Evolutionary conservation across 2,113 vertebrate species (phyloP).

Genomic region (Neomonachus schauinslandi): DNA sequence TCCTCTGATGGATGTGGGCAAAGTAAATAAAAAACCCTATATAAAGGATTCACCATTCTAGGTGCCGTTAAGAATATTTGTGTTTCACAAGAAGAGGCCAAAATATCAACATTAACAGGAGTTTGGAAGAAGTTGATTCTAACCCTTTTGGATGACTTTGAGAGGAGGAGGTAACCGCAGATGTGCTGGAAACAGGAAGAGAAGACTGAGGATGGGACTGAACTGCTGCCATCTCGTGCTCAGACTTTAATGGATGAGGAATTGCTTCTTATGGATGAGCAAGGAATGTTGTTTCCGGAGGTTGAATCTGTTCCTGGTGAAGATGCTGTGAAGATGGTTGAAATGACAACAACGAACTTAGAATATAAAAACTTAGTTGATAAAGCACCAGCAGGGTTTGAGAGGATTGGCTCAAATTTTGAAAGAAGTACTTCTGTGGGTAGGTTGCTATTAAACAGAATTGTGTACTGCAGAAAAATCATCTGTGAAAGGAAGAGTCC

Average conservation of each 20-base stretch:
- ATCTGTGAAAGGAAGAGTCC: background rate
- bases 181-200: background rate
- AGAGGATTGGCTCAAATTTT: background rate
- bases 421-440: background rate
- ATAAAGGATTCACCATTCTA: background rate
- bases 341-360: background rate
- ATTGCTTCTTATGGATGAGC: background rate
- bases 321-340: background rate
- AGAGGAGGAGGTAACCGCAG: background rate
- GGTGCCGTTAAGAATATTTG: background rate
- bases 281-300: background rate
- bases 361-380: rapidly evolving
- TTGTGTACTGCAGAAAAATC: background rate
- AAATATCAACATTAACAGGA: background rate
- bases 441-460: background rate
- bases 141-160: background rate
- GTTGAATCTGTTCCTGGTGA: background rate
- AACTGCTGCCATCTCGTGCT: rapidly evolving
- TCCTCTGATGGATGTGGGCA: background rate
- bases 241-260: rapidly evolving
- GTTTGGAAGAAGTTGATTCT: background rate
- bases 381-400: background rate
- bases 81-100: background rate
- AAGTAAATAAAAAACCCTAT: background rate
- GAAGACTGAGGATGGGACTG: background rate